Base-by-base conservation (phyloP, 2,113 vertebrate genomes). In the Motacilla alba region DNA sequence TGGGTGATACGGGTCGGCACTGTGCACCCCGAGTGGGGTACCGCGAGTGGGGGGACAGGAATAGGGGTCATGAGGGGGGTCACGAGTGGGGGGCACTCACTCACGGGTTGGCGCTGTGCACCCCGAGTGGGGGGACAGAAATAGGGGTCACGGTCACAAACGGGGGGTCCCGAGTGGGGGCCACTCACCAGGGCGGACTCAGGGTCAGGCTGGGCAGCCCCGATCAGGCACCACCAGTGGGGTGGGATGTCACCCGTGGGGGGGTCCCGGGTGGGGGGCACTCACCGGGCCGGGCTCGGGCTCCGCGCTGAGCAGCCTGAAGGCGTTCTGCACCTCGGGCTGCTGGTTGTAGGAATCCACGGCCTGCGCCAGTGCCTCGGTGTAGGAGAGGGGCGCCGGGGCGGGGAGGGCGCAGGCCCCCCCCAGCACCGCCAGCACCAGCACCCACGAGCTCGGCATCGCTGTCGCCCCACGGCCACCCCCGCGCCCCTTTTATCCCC, bases 381-480 rank as follows among this genome's bases (percentile, higher is more conserved):
- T n/a, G 86, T 89, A 84, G 60, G 82, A 19, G 27, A 86, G 12
- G 64, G 85, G 47, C 13, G 1, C 46, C 46, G 80, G 80, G 64
- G 41, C 67, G 8, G 88, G 78, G 49, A 70, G 81, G 93, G 81
- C 86, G 8, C 47, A 30, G 43, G 49, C 66, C 17, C 56, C 86
- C 86, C 86, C 90, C 81, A 89, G 90, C 81, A 63, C 30, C 53
- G 5, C 86, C 93, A 92, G 86, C 93, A 89, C 24, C 88, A 94
- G 58, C 46, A 5, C 24, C 90, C 90, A 89, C 43, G 12, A 33
- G 37, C 70, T 35, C 70, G 1, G 2, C 93, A 92, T 92, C 73
- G 43, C 47, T 52, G 67, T 46, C n/a, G n/a, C 60, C 43, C 78
- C 78, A 35, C 2, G 6, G 64, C 41, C 87, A 11, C 59, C 35